These are phyloP conservation scores for Tetranychus cinnabarinus DNA, from an alignment of 1,140 invertebrate species.

Conservation along the genomic window DNA sequence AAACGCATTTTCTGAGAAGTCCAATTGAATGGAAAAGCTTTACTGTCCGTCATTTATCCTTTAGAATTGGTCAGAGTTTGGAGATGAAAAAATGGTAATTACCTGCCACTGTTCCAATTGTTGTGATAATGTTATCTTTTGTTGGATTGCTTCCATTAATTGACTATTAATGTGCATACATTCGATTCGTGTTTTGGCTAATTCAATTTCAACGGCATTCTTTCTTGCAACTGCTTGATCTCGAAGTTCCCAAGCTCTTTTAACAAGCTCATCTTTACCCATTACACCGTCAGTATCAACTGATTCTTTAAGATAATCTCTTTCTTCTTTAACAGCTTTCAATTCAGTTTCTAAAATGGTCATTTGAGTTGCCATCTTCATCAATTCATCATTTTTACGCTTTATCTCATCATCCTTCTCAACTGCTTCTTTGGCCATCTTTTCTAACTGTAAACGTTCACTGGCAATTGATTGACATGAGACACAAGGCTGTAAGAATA, in stretches of 20 bases:
- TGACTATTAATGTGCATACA: conserved; percentile 76
- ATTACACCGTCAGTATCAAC: conserved; percentile 24
- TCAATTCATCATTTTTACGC: conserved; percentile 45
- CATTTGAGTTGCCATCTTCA: conserved; percentile 52
- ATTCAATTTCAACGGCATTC: conserved; percentile 59
- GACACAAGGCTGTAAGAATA: conserved; percentile 1
- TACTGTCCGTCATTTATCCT: too few species aligned
- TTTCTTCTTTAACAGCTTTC: conserved; percentile 46
- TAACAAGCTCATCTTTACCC: conserved; percentile 45
- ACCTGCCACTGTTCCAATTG: conserved; percentile 90
- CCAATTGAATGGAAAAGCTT: too few species aligned
- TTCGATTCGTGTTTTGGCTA: conserved; percentile 66
- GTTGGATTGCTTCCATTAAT: conserved; percentile 74
- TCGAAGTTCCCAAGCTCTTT: conserved; percentile 45
- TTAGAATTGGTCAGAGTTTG: too few species aligned
- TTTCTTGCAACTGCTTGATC: conserved; percentile 61
- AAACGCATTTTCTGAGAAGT: too few species aligned
- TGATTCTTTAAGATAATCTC: conserved; percentile 48
- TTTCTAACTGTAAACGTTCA: conserved; percentile 6
- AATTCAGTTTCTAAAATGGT: conserved; percentile 59
- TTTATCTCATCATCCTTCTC: conserved; percentile 53
- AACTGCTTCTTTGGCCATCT: conserved; percentile 27
- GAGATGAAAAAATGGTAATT: conserved; percentile 9
- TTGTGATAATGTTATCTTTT: conserved; percentile 78
- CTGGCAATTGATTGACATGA: conserved; percentile 4